These are phyloP conservation scores for Tarsius wallacei DNA, from an alignment of 2,797 vertebrate genomes.

Conservation along the genomic window DNA sequence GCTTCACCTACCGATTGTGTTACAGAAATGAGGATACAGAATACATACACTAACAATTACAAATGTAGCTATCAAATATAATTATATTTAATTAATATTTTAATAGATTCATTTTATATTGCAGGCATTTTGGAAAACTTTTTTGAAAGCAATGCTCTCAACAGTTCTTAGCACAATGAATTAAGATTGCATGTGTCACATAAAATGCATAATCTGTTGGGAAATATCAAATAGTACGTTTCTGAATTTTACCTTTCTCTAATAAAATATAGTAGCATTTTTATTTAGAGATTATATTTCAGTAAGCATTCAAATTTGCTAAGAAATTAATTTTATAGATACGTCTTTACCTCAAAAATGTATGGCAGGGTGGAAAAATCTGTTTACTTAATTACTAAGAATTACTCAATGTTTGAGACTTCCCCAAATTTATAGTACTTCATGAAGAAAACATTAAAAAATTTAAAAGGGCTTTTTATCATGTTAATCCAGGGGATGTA, in stretches of 20 bases:
- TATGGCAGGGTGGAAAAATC: background rate
- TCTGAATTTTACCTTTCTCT: background rate
- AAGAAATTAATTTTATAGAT: background rate
- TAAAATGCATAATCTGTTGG: background rate
- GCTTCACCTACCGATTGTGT: too few species aligned
- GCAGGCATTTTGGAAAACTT: too few species aligned
- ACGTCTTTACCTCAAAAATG: background rate
- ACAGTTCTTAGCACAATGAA: background rate
- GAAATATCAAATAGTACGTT: background rate
- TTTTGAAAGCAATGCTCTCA: background rate
- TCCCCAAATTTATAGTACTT: background rate
- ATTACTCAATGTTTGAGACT: background rate
- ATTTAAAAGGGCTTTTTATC: background rate
- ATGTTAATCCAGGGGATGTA: background rate
- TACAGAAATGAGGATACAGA: too few species aligned
- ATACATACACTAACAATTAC: too few species aligned
- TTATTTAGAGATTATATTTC: constrained; percentile 17
- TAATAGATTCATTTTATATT: too few species aligned
- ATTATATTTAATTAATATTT: too few species aligned
- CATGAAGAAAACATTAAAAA: background rate
- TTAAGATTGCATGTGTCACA: background rate
- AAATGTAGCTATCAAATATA: too few species aligned
- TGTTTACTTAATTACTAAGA: background rate
- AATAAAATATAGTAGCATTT: background rate
- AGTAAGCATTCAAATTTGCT: background rate